Conservation (phyloP, 2,113 vertebrate genomes). For the Vombatus ursinus region DNA sequence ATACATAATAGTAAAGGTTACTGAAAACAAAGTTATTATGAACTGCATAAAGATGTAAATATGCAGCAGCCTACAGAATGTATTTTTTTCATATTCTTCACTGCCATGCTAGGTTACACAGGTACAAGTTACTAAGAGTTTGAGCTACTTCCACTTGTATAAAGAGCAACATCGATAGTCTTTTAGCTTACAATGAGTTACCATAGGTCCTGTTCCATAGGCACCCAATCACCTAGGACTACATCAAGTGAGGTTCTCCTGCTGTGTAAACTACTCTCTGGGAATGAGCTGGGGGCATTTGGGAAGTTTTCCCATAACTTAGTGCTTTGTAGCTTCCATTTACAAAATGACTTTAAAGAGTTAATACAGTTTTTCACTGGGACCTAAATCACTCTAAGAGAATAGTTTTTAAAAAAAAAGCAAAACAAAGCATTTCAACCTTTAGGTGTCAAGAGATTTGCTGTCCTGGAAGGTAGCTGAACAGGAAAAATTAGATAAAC, state of each 20-base stretch:
- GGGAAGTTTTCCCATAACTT: background rate
- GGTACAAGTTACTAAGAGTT: background rate
- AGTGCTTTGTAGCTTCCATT: background rate
- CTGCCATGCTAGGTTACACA: slow-evolving; percentile 19
- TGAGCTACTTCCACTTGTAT: background rate
- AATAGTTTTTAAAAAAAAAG: background rate
- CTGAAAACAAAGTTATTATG: slow-evolving; percentile 80
- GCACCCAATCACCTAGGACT: background rate
- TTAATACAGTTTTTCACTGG: background rate
- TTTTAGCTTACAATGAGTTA: background rate
- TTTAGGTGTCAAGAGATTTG: background rate
- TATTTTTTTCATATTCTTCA: slow-evolving; percentile 58
- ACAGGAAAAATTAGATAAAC: background rate
- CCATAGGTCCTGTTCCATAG: background rate
- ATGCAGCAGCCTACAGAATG: slow-evolving; percentile 75
- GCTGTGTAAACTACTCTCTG: background rate
- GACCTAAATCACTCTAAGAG: background rate
- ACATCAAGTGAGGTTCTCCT: background rate
- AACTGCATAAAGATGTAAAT: slow-evolving; percentile 74
- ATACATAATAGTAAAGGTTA: slow-evolving; percentile 79
- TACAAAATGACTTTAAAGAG: background rate
- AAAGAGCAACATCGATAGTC: background rate
- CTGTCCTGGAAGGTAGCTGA: background rate
- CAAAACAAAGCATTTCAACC: background rate
- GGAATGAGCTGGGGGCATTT: background rate